phyloP scores from a whole-genome alignment of 2,797 vertebrate species.

The Sitta carolinensis region DNA sequence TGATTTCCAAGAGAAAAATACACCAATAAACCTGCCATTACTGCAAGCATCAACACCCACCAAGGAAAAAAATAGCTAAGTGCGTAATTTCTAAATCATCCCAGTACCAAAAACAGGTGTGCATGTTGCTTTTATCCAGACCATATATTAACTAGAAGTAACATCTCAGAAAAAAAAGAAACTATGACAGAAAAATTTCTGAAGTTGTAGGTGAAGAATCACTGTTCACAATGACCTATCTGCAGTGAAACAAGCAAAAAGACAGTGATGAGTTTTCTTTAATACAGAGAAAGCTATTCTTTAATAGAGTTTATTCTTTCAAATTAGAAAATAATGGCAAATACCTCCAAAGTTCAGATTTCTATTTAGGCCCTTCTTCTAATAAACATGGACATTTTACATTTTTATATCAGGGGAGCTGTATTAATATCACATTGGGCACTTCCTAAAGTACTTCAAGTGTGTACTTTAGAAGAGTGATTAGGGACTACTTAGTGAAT shows the following conservation, averaged over 20 bases:
- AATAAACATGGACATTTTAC: not conserved
- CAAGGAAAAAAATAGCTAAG: not conserved
- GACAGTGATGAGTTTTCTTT: not conserved
- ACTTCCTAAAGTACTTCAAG: not conserved
- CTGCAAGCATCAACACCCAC: not conserved
- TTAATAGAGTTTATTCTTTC: not conserved
- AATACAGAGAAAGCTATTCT: not conserved
- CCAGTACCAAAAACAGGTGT: not conserved
- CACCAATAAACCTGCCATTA: not conserved
- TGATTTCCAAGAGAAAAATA: not conserved
- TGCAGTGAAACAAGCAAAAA: not conserved
- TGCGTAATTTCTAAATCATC: not conserved
- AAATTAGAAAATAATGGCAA: not conserved
- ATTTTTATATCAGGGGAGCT: not conserved
- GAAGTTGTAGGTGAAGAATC: fast-evolving
- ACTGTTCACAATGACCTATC: not conserved
- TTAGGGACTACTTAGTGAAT: conserved; percentile 4
- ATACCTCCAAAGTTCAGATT: not conserved
- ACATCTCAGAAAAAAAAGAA: not conserved
- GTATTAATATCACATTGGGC: not conserved
- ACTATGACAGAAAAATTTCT: not conserved
- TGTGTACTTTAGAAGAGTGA: not conserved
- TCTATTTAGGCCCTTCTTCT: not conserved
- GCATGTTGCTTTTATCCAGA: not conserved
- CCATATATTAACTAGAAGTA: not conserved